Evolutionary conservation across 1,140 invertebrate species (phyloP).

Genomic region (Hesperophylax magnus): DNA sequence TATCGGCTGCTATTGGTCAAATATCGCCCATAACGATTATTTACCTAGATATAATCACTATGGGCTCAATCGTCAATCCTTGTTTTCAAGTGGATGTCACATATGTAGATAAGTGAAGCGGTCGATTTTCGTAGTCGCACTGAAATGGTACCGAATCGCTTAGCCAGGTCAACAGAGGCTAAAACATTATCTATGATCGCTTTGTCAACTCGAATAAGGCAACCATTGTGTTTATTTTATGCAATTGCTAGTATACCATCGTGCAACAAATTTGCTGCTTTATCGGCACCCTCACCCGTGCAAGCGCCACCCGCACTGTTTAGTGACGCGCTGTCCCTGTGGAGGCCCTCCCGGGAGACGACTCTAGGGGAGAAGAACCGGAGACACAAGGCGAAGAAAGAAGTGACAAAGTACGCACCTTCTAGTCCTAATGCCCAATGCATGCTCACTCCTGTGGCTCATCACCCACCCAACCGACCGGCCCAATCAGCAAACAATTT

Average conservation of each 20-base stretch:
- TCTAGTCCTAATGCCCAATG: conserved; percentile 21
- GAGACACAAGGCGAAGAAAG: conserved; percentile 68
- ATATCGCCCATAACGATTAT: too few species aligned
- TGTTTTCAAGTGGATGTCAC: too few species aligned
- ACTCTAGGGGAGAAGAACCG: conserved; percentile 65
- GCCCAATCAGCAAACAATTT: too few species aligned
- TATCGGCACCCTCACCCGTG: conserved; percentile 49
- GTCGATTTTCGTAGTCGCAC: too few species aligned
- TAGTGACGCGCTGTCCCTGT: conserved; percentile 35
- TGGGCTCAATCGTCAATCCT: too few species aligned
- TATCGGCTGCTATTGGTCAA: too few species aligned
- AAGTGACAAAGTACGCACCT: conserved; percentile 69
- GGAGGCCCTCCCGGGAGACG: conserved; percentile 48
- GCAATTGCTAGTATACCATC: conserved; percentile 51
- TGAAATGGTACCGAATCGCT: too few species aligned
- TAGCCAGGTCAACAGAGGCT: too few species aligned
- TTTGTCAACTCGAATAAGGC: conserved; percentile 27
- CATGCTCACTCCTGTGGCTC: neutral
- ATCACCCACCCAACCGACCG: too few species aligned
- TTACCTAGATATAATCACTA: too few species aligned
- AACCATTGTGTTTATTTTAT: conserved; percentile 49
- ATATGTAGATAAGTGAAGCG: too few species aligned
- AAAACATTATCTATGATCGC: conserved; percentile 2
- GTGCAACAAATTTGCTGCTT: conserved; percentile 55
- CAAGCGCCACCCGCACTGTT: conserved; percentile 42